Evolutionary conservation across 1,140 invertebrate genomes (phyloP).

Genomic region (Heliconius hewitsoni): DNA sequence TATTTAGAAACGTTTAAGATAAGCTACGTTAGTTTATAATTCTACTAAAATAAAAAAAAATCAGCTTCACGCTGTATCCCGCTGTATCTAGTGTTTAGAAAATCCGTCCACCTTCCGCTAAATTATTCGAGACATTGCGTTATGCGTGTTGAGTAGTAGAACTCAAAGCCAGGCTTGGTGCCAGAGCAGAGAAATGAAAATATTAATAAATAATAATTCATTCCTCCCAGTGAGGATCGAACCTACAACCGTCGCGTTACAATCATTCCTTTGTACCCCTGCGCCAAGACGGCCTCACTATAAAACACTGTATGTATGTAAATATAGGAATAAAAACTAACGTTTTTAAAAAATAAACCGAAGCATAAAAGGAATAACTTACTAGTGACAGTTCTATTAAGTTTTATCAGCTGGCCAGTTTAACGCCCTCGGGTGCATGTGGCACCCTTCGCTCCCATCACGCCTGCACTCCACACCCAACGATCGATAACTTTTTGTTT

Average conservation of each 20-base stretch:
- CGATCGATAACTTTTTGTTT: constrained; percentile 31
- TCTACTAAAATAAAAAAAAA: background rate
- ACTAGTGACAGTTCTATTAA: constrained; percentile 25
- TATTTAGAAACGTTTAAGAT: background rate
- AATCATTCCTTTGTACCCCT: too few species aligned
- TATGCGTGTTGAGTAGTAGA: too few species aligned
- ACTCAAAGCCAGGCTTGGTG: too few species aligned
- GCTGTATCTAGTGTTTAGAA: too few species aligned
- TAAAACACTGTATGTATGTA: background rate
- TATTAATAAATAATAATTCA: too few species aligned
- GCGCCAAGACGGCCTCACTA: background rate
- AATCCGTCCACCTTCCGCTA: too few species aligned
- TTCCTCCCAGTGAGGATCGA: too few species aligned
- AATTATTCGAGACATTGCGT: too few species aligned
- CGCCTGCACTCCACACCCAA: constrained; percentile 28
- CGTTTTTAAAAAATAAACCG: background rate
- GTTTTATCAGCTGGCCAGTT: constrained; percentile 35
- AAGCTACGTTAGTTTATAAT: background rate
- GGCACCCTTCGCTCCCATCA: constrained; percentile 27
- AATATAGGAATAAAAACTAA: background rate
- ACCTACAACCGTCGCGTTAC: too few species aligned
- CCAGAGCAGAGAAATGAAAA: too few species aligned
- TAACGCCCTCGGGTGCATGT: constrained; percentile 30
- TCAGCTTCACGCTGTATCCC: too few species aligned
- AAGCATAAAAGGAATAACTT: background rate